These are phyloP conservation scores for Onchidella celtica DNA, from an alignment of 2,888 invertebrate species.

Conservation along the genomic window DNA sequence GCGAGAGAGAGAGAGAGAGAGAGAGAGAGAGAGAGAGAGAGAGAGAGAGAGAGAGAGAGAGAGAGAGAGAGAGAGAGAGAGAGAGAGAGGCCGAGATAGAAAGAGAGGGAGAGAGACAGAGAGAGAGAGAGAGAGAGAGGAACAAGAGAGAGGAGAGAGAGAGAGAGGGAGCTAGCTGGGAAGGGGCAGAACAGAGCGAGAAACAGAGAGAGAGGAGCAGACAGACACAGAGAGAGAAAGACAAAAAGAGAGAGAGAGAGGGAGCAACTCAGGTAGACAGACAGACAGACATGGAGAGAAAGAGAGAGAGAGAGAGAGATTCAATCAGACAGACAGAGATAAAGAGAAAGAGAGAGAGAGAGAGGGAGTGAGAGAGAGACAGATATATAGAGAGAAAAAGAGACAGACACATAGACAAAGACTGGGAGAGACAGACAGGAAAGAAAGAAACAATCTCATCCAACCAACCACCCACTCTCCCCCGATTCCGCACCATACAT, in stretches of 20 bases:
- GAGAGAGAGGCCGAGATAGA: background rate
- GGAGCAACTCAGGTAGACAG: background rate
- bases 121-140: background rate
- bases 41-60: conserved; percentile 11
- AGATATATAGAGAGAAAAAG: too few relatives aligned
- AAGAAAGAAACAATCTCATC: background rate
- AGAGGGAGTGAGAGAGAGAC: background rate
- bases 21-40: too few relatives aligned
- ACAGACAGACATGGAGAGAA: conserved; percentile 1
- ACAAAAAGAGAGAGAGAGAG: background rate
- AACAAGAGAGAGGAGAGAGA: too few relatives aligned
- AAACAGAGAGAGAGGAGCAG: background rate
- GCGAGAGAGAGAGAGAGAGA: too few relatives aligned
- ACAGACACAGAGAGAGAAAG: background rate
- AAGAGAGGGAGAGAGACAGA: background rate
- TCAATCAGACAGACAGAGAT: too few relatives aligned
- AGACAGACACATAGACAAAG: too few relatives aligned
- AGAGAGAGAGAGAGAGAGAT: too few relatives aligned
- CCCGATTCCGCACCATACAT: too few relatives aligned
- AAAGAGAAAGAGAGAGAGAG: conserved; percentile 13
- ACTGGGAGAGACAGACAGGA: too few relatives aligned
- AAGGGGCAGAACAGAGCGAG: background rate
- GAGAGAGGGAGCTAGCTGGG: background rate
- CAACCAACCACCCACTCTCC: background rate
- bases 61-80: background rate